These are phyloP conservation scores for Cryptocheilus praepositus DNA, from an alignment of 2,888 invertebrate genomes.

Conservation along the genomic window DNA sequence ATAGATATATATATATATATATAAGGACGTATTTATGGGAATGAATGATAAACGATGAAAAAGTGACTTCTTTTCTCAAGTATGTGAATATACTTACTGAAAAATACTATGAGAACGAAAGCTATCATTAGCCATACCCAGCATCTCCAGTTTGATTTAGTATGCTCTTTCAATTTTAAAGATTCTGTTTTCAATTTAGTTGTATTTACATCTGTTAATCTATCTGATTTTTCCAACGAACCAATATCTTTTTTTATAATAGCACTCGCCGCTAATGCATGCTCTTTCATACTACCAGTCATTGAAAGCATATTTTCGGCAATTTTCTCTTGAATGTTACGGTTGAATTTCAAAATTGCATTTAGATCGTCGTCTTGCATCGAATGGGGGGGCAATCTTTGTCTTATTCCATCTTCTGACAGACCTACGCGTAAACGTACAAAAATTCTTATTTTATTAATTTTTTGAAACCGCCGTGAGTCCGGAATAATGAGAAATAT, in stretches of 20 bases:
- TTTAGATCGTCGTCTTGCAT: conserved; percentile 84
- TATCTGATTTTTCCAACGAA: conserved; percentile 82
- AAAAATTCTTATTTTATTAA: conserved; percentile 13
- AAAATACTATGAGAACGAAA: conserved; percentile 89
- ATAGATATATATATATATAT: no score
- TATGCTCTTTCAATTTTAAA: conserved; percentile 88
- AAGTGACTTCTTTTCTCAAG: no score
- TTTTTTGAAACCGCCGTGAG: conserved; percentile 8
- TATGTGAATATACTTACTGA: conserved; percentile 80
- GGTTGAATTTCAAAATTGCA: conserved; percentile 89
- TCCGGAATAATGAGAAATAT: no score
- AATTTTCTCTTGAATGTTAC: conserved; percentile 92
- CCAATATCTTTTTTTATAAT: conserved; percentile 90
- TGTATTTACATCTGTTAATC: conserved; percentile 87
- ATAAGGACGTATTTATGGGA: no score
- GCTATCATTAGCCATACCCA: conserved; percentile 96
- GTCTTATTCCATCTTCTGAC: conserved; percentile 65
- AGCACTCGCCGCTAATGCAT: conserved; percentile 90
- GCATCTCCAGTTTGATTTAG: conserved; percentile 92
- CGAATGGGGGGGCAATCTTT: conserved; percentile 66
- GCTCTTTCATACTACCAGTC: conserved; percentile 91
- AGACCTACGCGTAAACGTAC: conserved; percentile 45
- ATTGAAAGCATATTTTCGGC: conserved; percentile 95
- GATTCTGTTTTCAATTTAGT: conserved; percentile 87
- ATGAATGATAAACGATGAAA: not conserved